These are phyloP conservation scores for Pseudopipra pipra DNA, from an alignment of 2,113 vertebrate genomes.

Conservation along the genomic window DNA sequence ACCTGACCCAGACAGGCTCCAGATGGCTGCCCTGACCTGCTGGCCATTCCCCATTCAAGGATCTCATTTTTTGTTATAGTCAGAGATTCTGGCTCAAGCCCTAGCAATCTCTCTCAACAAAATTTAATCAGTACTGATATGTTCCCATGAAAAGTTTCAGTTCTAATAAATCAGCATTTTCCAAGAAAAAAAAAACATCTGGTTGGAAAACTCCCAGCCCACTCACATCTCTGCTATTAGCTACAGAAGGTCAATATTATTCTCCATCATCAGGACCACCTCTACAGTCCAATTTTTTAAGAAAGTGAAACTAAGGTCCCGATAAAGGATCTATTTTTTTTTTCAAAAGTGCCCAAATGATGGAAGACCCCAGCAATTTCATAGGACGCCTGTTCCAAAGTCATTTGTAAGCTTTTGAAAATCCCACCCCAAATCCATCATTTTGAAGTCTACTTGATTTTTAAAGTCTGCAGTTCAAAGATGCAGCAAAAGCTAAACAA, in stretches of 20 bases:
- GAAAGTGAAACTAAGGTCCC: not conserved
- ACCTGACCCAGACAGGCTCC: slow-evolving; percentile 48
- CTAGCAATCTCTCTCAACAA: slow-evolving; percentile 31
- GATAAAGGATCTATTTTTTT: not conserved
- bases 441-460: not conserved
- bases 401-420: not conserved
- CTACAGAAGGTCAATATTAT: slow-evolving; percentile 52
- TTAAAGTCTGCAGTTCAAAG: not conserved
- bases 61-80: slow-evolving; percentile 8
- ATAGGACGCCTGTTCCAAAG: not conserved
- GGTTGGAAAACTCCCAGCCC: slow-evolving; percentile 50
- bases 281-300: slow-evolving; percentile 19
- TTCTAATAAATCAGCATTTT: slow-evolving; percentile 63
- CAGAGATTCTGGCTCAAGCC: slow-evolving; percentile 40
- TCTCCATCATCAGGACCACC: slow-evolving; percentile 6
- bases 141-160: slow-evolving; percentile 65
- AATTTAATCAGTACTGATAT: slow-evolving; percentile 68
- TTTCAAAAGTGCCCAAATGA: not conserved
- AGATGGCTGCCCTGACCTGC: slow-evolving; percentile 43
- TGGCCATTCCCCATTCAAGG: not conserved
- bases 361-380: not conserved
- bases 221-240: slow-evolving; percentile 44
- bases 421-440: not conserved
- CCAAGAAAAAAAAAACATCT: slow-evolving; percentile 31
- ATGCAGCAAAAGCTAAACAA: not conserved